A percentile compares a stretch with the other conserved stretches of the same genome.
These are phyloP conservation scores for Monopterus albus DNA, from an alignment of 2,113 vertebrate species.

Conservation along the genomic window DNA sequence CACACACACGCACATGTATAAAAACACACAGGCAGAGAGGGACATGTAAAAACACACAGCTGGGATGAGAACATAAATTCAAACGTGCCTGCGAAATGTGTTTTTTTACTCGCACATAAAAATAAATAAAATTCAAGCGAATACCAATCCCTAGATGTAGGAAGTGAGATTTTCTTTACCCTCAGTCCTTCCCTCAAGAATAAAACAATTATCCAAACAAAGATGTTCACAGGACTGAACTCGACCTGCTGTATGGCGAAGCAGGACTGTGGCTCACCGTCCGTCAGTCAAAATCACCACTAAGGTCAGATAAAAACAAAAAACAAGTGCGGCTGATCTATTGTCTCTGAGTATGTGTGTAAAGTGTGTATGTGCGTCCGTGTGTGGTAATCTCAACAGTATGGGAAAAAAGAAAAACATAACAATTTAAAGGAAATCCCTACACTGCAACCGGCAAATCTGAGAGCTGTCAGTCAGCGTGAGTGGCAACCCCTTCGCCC, in stretches of 20 bases:
- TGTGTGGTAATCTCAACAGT: conserved; percentile 9
- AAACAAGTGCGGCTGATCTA: conserved; percentile 14
- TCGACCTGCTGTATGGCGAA: conserved; percentile 20
- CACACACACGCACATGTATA: not conserved
- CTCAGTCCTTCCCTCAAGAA: conserved; percentile 5
- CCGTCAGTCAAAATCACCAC: conserved; percentile 58
- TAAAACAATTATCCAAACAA: conserved; percentile 58
- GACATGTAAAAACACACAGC: conserved; percentile 13
- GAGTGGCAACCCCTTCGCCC: conserved; percentile 77
- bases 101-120: conserved; percentile 12
- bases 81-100: conserved; percentile 19
- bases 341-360: conserved; percentile 30
- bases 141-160: conserved; percentile 23
- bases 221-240: conserved; percentile 41
- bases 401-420: conserved; percentile 35
- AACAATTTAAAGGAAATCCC: conserved; percentile 77
- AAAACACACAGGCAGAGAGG: not conserved
- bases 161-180: conserved; percentile 21
- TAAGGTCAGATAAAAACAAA: conserved; percentile 57
- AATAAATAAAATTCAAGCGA: conserved; percentile 16
- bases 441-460: conserved; percentile 66
- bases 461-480: conserved; percentile 83
- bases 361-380: conserved; percentile 19
- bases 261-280: conserved; percentile 4
- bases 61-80: conserved; percentile 26